Conservation (phyloP, 2,797 vertebrate species). For the Argya squamiceps region DNA sequence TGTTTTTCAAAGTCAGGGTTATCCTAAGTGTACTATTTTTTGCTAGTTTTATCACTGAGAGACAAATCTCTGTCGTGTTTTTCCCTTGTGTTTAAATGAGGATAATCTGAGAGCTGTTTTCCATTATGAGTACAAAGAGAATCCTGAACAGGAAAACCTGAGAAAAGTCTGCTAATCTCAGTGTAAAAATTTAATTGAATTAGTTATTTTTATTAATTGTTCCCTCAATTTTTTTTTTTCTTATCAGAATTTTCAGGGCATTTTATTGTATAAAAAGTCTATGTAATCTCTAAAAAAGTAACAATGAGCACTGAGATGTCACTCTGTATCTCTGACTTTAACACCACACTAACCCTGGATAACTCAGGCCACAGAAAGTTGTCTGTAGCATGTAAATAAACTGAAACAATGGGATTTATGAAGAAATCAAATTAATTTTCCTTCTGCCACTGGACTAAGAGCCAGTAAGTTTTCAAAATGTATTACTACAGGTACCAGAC, state of each 20-base stretch:
- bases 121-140: not conserved
- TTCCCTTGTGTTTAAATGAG: not conserved
- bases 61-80: constrained; percentile 24
- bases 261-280: not conserved
- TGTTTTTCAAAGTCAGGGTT: constrained; percentile 17
- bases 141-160: not conserved
- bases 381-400: not conserved
- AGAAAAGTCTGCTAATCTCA: not conserved
- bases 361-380: not conserved
- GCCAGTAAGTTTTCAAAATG: not conserved
- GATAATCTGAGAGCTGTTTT: not conserved
- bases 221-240: not conserved
- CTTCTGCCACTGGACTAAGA: not conserved
- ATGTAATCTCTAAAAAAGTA: not conserved
- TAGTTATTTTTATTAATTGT: not conserved
- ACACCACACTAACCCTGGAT: not conserved
- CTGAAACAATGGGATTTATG: not conserved
- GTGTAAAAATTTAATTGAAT: not conserved
- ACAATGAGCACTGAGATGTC: not conserved
- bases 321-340: not conserved
- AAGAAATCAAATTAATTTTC: not conserved
- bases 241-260: not conserved
- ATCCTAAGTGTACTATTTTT: not conserved
- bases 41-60: constrained; percentile 10
- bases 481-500: not conserved